phyloP scores from a whole-genome alignment of 2,113 vertebrate species.

The Platysternon megacephalum region DNA sequence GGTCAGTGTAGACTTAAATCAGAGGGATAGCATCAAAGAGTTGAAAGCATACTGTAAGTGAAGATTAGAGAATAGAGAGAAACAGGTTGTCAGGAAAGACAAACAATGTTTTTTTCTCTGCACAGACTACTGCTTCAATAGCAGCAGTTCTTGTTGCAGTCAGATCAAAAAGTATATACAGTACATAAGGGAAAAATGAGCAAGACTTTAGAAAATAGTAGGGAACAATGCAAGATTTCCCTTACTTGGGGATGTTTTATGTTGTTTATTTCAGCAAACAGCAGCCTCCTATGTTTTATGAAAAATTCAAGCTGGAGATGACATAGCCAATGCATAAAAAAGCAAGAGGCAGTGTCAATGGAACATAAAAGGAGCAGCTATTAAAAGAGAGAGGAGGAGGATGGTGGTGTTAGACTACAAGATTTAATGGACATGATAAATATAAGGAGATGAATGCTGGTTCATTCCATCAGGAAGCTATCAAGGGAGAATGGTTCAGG shows the following conservation, averaged over 20 bases:
- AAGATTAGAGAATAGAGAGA: neutral
- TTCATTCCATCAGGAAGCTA: neutral
- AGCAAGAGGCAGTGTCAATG: neutral
- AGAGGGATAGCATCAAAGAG: neutral
- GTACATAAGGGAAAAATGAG: neutral
- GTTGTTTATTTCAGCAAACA: neutral
- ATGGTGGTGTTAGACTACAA: neutral
- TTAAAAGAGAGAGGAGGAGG: neutral
- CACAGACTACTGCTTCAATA: neutral
- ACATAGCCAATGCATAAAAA: neutral
- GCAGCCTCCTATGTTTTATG: neutral
- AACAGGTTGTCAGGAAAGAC: neutral
- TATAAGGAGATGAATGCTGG: neutral
- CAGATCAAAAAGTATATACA: neutral
- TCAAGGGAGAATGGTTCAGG: constrained; percentile 15
- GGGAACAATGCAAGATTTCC: neutral
- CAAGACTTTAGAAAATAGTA: neutral
- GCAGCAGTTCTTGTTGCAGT: neutral
- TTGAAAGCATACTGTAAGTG: constrained; percentile 3
- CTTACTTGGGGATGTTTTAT: neutral
- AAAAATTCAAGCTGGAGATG: neutral
- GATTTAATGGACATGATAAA: constrained; percentile 16
- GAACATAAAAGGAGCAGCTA: neutral
- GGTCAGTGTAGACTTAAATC: neutral
- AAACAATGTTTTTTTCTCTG: neutral